Evolutionary conservation across 2,113 vertebrate species (phyloP), one percentile per base, ranked within the genome.

Genomic region (Camelus bactrianus): DNA sequence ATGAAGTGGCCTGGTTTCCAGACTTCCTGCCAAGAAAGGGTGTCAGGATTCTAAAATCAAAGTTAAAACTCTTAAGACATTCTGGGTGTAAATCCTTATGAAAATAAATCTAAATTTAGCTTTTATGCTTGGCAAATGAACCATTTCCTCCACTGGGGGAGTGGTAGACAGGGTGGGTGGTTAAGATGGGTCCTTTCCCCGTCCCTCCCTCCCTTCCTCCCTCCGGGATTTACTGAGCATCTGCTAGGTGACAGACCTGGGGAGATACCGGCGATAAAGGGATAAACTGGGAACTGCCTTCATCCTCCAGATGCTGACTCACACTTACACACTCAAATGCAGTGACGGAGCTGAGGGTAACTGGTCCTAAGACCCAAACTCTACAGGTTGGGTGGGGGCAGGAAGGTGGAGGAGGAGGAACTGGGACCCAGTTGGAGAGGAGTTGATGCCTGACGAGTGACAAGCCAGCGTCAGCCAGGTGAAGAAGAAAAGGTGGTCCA

Each of bases 31-130:
- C 95, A 95, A 94, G 85, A 86, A 69, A 95, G 54, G 24, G 93
- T 96, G 93, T 94, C 95, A 87, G 81, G 95, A 91, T 93, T 94
- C 95, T 96, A 95, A 96, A 96, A 94, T 94, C 64, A 62, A 94
- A 97, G 91, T 90, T 88, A 86, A 88, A 91, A 91, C 46, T 85
- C 94, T 82, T 82, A 75, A 96, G 96, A 94, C 89, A 95, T 92
- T 95, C 93, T 91, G 89, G 70, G 93, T 94, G 83, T 83, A 77
- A 91, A 96, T 92, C 87, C 89, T 82, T 96, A 91, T 89, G 95
- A 96, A 96, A 98, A 69, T 2, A 24, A 94, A 54, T 73, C 93
- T 96, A 97, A 97, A 96, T 93, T 95, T 96, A 97, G 96, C 93
- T 50, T 92, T 93, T 95, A 80, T 89, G 77, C 85, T 92, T 93